Evolutionary conservation across 2,797 vertebrate species (phyloP), one percentile per base, ranked within the genome.

Genomic region (Lacerta agilis): DNA sequence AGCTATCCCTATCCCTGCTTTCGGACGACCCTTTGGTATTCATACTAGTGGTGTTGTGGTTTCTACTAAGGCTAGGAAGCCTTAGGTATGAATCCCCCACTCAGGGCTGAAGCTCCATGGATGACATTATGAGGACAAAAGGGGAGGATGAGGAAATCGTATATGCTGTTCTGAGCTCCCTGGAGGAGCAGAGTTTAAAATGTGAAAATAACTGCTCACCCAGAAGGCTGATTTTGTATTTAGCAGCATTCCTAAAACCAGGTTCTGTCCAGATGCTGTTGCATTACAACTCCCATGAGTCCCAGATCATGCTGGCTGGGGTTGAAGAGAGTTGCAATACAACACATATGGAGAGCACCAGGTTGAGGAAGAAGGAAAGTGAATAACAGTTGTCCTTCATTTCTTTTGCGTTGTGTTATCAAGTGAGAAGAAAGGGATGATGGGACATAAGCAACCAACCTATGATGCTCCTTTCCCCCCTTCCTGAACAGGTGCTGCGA

Each of bases 401-500:
- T 41, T 69, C 29, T 49, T 8, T 7, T 81, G 55, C 10, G 67
- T 25, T 82, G 17, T 66, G 6, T 64, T 45, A 2, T 45, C 43
- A 4, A 27, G 17, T 71, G 76, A 45, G 29, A 66, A 43, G 5
- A 15, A 33, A 13, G 69, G 5, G 49, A 33, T 4, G 0, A 25
- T 25, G 55, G 11, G 25, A 71, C 4, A 33, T 69, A 1, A 20
- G n/a, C 13, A 23, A 2, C 8, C 38, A 58, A 20, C 0, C 0
- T 1, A 0, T 17, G 87, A 58, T 71, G 0, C 0, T 9, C 17
- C 23, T 0, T 2, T 45, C 49, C 38, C 86, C 67, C 10, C 38
- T 27, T 83, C 69, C 13, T 92, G 43, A 76, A 0, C 92, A 99
- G 98, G 99, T 97, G 98, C 98, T 72, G 99, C 98, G 67, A 98